Base-by-base conservation (phyloP, 2,797 vertebrate species). In the Spheniscus humboldti region DNA sequence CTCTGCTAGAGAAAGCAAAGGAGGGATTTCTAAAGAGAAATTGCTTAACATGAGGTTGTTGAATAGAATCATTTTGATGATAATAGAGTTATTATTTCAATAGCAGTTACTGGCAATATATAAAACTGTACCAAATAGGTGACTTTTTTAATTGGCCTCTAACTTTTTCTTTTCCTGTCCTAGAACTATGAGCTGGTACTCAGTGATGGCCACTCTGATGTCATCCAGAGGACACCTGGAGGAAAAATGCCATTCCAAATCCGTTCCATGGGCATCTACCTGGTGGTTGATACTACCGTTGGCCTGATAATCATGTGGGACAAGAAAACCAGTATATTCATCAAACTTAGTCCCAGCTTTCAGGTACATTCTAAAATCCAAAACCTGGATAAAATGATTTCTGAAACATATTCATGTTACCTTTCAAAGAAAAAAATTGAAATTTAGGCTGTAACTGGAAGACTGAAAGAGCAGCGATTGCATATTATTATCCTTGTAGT, bases 291-390 rank as follows among this genome's bases (percentile, higher is more conserved):
- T 9, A 97, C 98, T 15, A 95, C 96, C 18, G 52, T 56, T 8
- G 99, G 99, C 31, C 91, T 99, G n/a, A 97, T 98, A 81, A 96
- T 99, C 33, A 98, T 98, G 97, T 99, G 99, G 99, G 99, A 99
- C 97, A 98, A 94, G 96, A 99, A 98, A 97, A 99, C 99, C 50
- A 99, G 98, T 88, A 97, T 99, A 80, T 99, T 99, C 94, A 98
- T 99, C 92, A 98, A 98, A 90, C 98, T 99, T 27, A 98, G 96
- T 74, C 98, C 98, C 6, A 53, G 96, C 28, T 99, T 98, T 97
- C 97, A 99, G 98, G 99, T 99, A 97, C 67, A 64, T 20, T 66
- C 76, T 60, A 17, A 94, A 92, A 77, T 45, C 22, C 15, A 60
- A 77, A 68, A 22, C 10, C 17, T 33, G 3, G 28, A 63, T 55